Conservation (phyloP, 2,797 vertebrate species). For the Parauchenoglanis punctatus region DNA sequence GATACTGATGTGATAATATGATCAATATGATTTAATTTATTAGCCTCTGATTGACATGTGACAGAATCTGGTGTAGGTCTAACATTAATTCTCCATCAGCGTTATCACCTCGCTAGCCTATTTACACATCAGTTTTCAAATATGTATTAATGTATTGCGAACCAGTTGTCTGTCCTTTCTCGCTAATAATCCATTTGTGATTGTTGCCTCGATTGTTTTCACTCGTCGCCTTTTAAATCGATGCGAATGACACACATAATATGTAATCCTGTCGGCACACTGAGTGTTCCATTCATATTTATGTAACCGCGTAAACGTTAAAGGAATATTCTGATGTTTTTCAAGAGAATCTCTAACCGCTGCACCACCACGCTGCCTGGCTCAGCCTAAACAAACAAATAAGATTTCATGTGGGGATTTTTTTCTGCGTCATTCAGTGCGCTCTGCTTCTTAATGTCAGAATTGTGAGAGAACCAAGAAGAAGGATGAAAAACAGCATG, state of each 20-base stretch:
- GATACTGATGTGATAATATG: not conserved
- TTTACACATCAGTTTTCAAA: not conserved
- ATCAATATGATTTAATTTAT: not conserved
- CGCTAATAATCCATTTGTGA: not conserved
- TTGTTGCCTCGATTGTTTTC: not conserved
- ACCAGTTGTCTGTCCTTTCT: not conserved
- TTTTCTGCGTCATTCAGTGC: not conserved
- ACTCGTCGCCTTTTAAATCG: not conserved
- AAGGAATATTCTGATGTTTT: not conserved
- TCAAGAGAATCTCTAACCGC: too few species aligned
- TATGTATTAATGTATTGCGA: too few species aligned
- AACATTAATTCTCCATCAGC: not conserved
- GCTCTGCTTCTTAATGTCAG: not conserved
- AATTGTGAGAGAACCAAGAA: not conserved
- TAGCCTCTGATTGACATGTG: not conserved
- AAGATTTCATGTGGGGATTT: not conserved
- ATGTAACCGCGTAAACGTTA: not conserved
- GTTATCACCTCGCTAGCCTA: not conserved
- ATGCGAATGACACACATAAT: not conserved
- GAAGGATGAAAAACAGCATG: not conserved
- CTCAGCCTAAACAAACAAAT: not conserved
- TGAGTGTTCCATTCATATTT: not conserved
- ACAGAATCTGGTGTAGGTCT: not conserved
- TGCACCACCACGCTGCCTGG: not conserved
- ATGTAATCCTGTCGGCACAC: not conserved